These are phyloP conservation scores for Pristionchus fissidentatus DNA, from an alignment of 2,888 invertebrate genomes.

Conservation along the genomic window DNA sequence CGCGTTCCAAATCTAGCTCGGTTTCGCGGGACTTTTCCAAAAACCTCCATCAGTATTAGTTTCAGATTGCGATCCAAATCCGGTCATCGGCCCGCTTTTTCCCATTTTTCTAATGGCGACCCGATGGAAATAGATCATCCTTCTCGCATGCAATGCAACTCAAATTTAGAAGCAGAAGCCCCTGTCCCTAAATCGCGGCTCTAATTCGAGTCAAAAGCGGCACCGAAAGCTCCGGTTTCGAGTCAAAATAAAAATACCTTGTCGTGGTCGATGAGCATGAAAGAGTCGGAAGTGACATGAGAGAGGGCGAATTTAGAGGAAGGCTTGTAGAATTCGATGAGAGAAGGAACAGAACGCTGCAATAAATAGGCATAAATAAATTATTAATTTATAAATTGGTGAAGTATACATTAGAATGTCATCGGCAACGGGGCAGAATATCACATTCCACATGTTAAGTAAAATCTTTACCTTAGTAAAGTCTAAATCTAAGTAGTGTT, in stretches of 20 bases:
- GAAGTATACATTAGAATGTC: too few species aligned
- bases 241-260: too few species aligned
- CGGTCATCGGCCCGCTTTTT: too few species aligned
- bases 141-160: background rate
- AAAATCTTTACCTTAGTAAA: too few species aligned
- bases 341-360: background rate
- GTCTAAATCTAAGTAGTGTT: too few species aligned
- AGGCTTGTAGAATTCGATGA: background rate
- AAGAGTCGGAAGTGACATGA: background rate
- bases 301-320: conserved; percentile 34
- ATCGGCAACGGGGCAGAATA: too few species aligned
- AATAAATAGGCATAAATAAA: background rate
- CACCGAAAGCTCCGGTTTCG: background rate
- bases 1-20: too few species aligned
- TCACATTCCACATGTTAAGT: too few species aligned
- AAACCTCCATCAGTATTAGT: too few species aligned
- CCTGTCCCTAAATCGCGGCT: background rate
- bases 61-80: too few species aligned
- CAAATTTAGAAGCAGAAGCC: background rate
- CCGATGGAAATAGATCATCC: too few species aligned
- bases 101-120: background rate
- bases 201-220: background rate
- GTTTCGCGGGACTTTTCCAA: too few species aligned
- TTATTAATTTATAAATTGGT: background rate
- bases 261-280: background rate